Evolutionary conservation across 2,888 invertebrate species (phyloP), one percentile per base, ranked within the genome.

Genomic region (Gymnocheta viridis): DNA sequence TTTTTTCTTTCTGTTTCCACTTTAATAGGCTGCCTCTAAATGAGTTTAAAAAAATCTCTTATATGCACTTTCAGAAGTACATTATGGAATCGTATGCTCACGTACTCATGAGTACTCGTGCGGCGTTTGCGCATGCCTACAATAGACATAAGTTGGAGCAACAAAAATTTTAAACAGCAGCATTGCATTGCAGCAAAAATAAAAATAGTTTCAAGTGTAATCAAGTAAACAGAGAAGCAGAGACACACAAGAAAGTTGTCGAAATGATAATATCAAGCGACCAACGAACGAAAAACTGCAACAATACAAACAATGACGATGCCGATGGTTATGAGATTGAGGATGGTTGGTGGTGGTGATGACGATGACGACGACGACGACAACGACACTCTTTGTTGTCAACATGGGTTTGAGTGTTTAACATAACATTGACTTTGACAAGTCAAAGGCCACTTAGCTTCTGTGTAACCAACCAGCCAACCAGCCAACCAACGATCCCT

Each of bases 381-480:
- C 82, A 74, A 78, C 66, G 74, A 85, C 79, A 80, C 80, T 77
- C 82, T 77, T 70, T 82, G 82, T 80, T 82, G 85, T 77, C 80
- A 82, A 80, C 77, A 77, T 60, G 73, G 73, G 51, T 82, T 69
- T 77, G 85, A 82, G 82, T 85, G 83, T 84, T 85, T 84, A 85
- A 82, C 85, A 82, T 69, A 76, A 84, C 82, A 85, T 84, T 79
- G 85, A 85, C 79, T 85, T 82, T 86, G 86, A 86, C 86, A 86
- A 86, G 86, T 86, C 86, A 86, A 86, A 86, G 86, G 86, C 86
- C 86, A 86, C 78, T 76, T 67, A 49, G 84, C 84, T 84, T 81
- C 84, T 84, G 84, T 84, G 47, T 49, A 32, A 35, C 27, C 66
- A 49, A 47, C 4, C 64, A 70, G 41, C 5, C 66, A 66, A 38